These are phyloP conservation scores for Zophobas atratus DNA, from an alignment of 1,140 invertebrate species.

Conservation along the genomic window DNA sequence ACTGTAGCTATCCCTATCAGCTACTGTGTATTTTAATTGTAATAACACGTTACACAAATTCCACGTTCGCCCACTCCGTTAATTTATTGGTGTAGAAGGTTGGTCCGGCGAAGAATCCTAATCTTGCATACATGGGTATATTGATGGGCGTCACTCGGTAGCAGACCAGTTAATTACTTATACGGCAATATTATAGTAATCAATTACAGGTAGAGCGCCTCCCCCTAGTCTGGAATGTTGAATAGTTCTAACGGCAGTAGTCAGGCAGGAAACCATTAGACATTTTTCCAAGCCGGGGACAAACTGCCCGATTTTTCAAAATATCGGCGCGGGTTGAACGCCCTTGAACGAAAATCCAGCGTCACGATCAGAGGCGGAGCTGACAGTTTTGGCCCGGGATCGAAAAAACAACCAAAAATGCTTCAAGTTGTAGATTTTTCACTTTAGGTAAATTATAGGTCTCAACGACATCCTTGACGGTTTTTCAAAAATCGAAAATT, in stretches of 20 bases:
- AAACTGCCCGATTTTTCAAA: conserved; percentile 4
- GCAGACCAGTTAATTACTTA: conserved; percentile 43
- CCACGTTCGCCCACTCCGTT: conserved; percentile 43
- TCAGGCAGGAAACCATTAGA: conserved; percentile 28
- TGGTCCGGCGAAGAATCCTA: conserved; percentile 24
- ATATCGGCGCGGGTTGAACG: conserved; percentile 8
- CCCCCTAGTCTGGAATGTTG: conserved; percentile 34
- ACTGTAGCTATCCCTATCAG: neutral
- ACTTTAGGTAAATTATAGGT: too few species aligned
- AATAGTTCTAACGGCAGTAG: conserved; percentile 32
- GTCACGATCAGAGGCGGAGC: too few species aligned
- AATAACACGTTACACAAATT: conserved; percentile 42
- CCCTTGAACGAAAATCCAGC: neutral
- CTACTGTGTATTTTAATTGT: conserved; percentile 22
- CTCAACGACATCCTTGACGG: too few species aligned
- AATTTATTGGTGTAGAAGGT: conserved; percentile 44
- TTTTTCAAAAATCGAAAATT: too few species aligned
- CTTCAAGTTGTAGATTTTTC: too few species aligned
- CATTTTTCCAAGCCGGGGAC: conserved; percentile 25
- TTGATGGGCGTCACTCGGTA: conserved; percentile 43
- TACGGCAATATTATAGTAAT: conserved; percentile 43
- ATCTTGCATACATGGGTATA: conserved; percentile 38
- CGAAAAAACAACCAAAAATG: too few species aligned
- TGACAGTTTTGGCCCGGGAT: too few species aligned
- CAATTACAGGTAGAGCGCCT: conserved; percentile 42